Evolutionary conservation across 2,797 vertebrate species (phyloP).

Genomic region (Coregonus ussuriensis): DNA sequence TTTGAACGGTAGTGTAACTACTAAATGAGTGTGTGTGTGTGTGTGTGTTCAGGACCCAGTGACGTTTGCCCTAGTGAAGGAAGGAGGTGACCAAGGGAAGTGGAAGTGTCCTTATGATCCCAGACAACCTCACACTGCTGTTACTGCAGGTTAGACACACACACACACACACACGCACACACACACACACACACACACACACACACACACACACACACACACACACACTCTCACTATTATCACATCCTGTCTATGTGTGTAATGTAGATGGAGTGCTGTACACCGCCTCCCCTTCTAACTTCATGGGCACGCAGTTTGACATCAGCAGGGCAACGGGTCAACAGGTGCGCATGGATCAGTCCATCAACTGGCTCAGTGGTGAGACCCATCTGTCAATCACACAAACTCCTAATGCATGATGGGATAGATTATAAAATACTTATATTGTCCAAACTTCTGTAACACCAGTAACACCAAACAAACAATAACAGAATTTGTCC

Average conservation of each 20-base stretch:
- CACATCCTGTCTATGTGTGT: too few species aligned
- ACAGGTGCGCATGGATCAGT: neutral
- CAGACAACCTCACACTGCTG: neutral
- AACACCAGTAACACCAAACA: neutral
- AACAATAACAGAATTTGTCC: neutral
- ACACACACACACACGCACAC: too few species aligned
- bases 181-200: too few species aligned
- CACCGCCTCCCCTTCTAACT: too few species aligned
- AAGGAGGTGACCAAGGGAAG: neutral
- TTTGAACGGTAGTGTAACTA: too few species aligned
- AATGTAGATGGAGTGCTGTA: too few species aligned
- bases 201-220: too few species aligned
- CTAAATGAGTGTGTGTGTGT: neutral
- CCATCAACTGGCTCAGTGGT: neutral
- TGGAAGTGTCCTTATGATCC: neutral
- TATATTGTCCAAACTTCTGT: neutral
- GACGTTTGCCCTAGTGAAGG: neutral
- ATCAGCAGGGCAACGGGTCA: neutral
- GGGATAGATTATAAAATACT: neutral
- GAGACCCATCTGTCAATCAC: neutral
- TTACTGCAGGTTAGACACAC: neutral
- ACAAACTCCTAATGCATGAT: neutral
- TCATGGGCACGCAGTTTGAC: neutral
- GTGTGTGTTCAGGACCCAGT: conserved; percentile 3
- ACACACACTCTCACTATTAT: too few species aligned